Percentiles rank a stretch among this genome's conserved stretches.
Conservation (phyloP, 2,888 invertebrate species). For the Cheilosia grossa region DNA sequence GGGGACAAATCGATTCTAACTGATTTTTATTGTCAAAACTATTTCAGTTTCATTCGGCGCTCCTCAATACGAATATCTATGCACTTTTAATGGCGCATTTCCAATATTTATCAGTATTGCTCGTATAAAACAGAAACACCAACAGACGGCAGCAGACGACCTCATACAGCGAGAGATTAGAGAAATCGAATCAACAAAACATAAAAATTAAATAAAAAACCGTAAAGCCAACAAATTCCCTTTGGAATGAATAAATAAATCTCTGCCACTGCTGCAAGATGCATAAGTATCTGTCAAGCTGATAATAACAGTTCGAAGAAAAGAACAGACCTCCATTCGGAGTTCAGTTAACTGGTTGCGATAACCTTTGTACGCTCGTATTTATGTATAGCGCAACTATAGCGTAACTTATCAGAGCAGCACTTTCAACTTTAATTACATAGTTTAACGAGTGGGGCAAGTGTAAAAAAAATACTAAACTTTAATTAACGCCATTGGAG, state of each 20-base stretch:
- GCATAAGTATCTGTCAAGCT: not conserved
- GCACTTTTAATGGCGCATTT: conserved; percentile 54
- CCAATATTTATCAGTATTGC: conserved; percentile 59
- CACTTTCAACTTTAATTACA: conserved; percentile 20
- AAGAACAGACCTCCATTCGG: not conserved
- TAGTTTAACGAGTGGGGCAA: no score
- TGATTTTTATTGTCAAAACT: conserved; percentile 44
- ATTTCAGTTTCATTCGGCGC: not conserved
- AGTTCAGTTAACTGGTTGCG: conserved; percentile 25
- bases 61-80: conserved; percentile 31
- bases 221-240: conserved; percentile 23
- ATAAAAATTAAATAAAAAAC: conserved; percentile 58
- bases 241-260: conserved; percentile 52
- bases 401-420: conserved; percentile 15
- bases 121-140: conserved; percentile 29
- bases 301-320: conserved; percentile 3
- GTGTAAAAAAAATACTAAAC: not conserved
- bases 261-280: not conserved
- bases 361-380: conserved; percentile 32
- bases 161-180: conserved; percentile 28
- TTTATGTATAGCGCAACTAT: not conserved
- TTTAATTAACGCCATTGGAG: conserved; percentile 7
- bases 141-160: conserved; percentile 4
- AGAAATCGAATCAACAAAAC: conserved; percentile 26
- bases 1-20: conserved; percentile 67